Base-by-base conservation (phyloP, 2,888 invertebrate species). In the Mystacides longicornis region DNA sequence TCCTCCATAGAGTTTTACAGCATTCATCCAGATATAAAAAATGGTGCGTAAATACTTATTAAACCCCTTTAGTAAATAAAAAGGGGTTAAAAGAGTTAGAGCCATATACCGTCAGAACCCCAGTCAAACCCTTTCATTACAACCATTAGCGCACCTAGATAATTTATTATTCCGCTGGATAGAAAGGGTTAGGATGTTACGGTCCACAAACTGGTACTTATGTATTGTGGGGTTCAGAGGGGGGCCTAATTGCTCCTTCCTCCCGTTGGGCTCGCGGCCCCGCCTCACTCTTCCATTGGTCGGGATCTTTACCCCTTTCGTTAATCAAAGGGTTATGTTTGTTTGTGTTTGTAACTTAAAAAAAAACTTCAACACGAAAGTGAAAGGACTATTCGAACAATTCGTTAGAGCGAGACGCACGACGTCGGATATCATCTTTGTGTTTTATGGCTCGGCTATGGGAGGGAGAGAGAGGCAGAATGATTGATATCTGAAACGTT, bases 281-380 rank as follows among this genome's bases (percentile, higher is more conserved):
- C 77, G 74, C 76, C 76, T 71, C 65, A 57, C 64, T 20, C 55
- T 64, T 63, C 63, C 67, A 76, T 76, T 77, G 76, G 77, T 63
- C 66, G 72, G 63, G 58, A 63, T 64, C 68, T 54, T 52, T 43
- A 56, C 74, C 74, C 71, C 73, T 56, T 55, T 52, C 55, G 57
- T 57, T 59, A 58, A 57, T 64, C 60, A 59, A 56, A 57, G 57
- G 64, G 66, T 63, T 69, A 69, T 70, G 69, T 68, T 57, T 51
- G 42, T 33, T 18, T 2, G 46, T 52, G 52, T 56, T 46, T 48
- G 31, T 19, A 22, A 21, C 20, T 20, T 45, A 45, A 45, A 45
- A 45, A 45, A 31, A 14, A 7, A 14, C 31, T 7, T 14, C 31
- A 31, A 21, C 19, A 37, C 16, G n/a, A 37, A 37, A 37, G 37